phyloP scores from a whole-genome alignment of 2,797 vertebrate genomes.

The Pithecia hirsuta region DNA sequence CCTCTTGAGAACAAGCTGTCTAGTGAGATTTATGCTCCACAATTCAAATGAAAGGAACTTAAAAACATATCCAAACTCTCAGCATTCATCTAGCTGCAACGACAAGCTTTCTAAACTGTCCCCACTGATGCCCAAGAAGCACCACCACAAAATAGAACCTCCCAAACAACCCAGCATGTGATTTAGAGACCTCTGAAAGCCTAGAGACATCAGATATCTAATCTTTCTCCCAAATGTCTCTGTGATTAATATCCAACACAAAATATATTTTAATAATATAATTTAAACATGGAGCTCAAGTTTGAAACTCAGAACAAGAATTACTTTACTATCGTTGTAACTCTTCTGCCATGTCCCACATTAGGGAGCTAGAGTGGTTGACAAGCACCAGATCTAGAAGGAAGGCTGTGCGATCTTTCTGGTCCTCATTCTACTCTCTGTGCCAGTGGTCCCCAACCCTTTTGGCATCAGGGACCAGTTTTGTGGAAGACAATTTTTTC shows the following conservation, averaged over 20 bases:
- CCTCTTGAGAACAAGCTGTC: constrained; percentile 54
- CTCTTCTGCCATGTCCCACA: not conserved
- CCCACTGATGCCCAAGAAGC: not conserved
- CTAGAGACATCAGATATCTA: not conserved
- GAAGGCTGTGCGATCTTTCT: not conserved
- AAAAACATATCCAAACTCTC: not conserved
- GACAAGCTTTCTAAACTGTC: not conserved
- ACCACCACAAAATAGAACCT: not conserved
- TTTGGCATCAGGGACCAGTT: not conserved
- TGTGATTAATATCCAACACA: not conserved
- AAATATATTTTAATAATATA: not conserved
- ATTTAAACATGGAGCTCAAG: not conserved
- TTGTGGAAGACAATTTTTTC: not conserved
- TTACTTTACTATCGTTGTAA: not conserved
- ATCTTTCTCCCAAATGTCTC: not conserved
- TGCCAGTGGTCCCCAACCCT: not conserved
- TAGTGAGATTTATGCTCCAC: not conserved
- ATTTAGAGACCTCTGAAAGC: not conserved
- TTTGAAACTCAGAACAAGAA: not conserved
- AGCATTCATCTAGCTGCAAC: not conserved
- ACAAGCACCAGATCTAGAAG: not conserved
- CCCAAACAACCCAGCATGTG: not conserved
- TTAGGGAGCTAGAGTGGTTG: not conserved
- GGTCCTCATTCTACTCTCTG: not conserved
- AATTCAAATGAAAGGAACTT: constrained; percentile 29